Percentiles rank a stretch among this genome's conserved stretches.
Conservation (phyloP, 30 jellyfish, hydroid and myxozoan genomes). For the Turritopsis dohrnii region DNA sequence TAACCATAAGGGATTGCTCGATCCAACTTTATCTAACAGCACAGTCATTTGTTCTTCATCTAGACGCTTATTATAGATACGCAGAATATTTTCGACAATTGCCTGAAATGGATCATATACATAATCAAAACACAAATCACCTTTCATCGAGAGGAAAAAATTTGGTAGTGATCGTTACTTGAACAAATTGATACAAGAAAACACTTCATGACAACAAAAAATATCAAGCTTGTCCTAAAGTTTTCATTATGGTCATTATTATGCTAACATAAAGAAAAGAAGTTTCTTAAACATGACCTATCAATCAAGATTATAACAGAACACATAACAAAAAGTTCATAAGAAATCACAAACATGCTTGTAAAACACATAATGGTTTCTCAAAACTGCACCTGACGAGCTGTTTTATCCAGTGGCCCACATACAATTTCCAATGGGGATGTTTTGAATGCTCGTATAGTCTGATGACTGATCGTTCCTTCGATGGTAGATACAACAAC, state of each 20-base stretch:
- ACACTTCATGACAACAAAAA: no score
- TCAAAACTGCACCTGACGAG: constrained; percentile 52
- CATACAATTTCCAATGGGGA: constrained; percentile 86
- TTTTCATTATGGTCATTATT: no score
- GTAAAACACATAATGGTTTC: not conserved
- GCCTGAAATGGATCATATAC: constrained; percentile 42
- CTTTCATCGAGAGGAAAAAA: no score
- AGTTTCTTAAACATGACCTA: no score
- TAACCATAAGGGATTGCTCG: constrained; percentile 84
- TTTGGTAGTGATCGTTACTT: no score
- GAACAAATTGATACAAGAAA: no score
- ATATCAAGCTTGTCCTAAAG: no score
- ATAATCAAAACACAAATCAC: no score
- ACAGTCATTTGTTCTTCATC: constrained; percentile 68
- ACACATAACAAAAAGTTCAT: not conserved
- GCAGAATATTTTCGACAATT: constrained; percentile 56
- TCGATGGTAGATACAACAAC: constrained; percentile 93
- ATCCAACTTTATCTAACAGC: constrained; percentile 61
- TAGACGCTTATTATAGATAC: constrained; percentile 65
- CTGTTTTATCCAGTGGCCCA: constrained; percentile 74
- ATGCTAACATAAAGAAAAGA: no score
- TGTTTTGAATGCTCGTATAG: constrained; percentile 78
- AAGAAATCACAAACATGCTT: constrained; percentile 17
- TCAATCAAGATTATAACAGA: no score
- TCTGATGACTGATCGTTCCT: constrained; percentile 91